Evolutionary conservation across 30 jellyfish, hydroid and myxozoan genomes (phyloP).

Genomic region (Turritopsis rubra): DNA sequence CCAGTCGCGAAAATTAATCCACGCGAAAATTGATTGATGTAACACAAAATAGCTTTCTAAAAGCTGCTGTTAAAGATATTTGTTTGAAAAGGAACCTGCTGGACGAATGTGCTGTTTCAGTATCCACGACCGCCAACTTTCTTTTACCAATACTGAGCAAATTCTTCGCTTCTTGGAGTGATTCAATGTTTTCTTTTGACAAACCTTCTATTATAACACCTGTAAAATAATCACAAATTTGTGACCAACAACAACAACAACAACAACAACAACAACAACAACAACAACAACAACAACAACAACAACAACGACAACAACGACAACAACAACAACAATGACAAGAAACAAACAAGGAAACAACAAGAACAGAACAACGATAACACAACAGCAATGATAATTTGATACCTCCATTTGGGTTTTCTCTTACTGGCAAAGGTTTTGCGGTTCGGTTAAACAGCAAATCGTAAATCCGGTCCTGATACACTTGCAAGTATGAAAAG

Average conservation of each 20-base stretch:
- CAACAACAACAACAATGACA: neutral
- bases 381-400: neutral
- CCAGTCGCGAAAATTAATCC: no score
- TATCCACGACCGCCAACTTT: conserved; percentile 57
- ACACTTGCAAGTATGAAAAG: conserved; percentile 71
- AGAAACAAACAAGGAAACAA: neutral
- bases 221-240: neutral
- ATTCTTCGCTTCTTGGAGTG: conserved; percentile 57
- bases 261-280: neutral
- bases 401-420: conserved; percentile 87
- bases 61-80: neutral
- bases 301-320: neutral
- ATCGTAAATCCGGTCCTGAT: conserved; percentile 78
- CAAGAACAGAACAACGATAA: neutral
- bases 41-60: no score
- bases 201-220: conserved; percentile 77
- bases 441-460: conserved; percentile 45
- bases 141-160: conserved; percentile 51
- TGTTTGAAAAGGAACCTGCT: conserved; percentile 43
- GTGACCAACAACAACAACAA: neutral
- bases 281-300: neutral
- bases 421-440: conserved; percentile 64
- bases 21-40: no score
- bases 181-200: conserved; percentile 34
- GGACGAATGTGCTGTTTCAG: conserved; percentile 51